phyloP scores from a whole-genome alignment of 1,140 invertebrate genomes.

The Drosophila athabasca region DNA sequence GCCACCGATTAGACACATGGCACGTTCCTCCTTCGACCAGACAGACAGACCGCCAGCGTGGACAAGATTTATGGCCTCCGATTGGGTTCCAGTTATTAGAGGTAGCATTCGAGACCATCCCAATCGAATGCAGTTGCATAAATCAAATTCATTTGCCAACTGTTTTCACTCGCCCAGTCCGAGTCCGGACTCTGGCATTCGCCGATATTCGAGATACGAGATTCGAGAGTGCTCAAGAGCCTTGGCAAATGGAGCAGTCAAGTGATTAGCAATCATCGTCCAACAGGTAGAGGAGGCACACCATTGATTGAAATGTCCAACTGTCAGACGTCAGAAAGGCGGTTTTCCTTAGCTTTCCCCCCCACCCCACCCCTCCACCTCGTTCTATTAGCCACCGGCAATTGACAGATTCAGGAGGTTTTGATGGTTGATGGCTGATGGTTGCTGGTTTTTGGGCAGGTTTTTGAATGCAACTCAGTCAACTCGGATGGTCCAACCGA shows the following conservation, averaged over 20 bases:
- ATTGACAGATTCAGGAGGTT: slow-evolving; percentile 4
- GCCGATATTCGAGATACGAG: background rate
- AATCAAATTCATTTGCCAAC: slow-evolving; percentile 73
- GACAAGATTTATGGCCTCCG: slow-evolving; percentile 72
- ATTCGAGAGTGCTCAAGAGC: slow-evolving; percentile 14
- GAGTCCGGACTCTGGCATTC: background rate
- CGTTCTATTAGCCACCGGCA: slow-evolving; percentile 22
- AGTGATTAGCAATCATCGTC: slow-evolving; percentile 69
- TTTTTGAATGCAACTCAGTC: slow-evolving; percentile 1
- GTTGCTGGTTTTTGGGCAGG: background rate
- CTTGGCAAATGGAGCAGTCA: slow-evolving; percentile 62
- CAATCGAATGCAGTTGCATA: slow-evolving; percentile 66
- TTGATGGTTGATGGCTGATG: too few relatives aligned
- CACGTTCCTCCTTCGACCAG: slow-evolving; percentile 48
- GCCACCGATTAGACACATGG: slow-evolving; percentile 66
- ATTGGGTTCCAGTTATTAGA: slow-evolving; percentile 68
- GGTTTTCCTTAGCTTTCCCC: slow-evolving; percentile 10
- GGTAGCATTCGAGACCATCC: slow-evolving; percentile 33
- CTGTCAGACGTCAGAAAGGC: slow-evolving; percentile 31
- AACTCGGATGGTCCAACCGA: background rate
- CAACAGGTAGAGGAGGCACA: slow-evolving; percentile 45
- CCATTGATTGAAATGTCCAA: slow-evolving; percentile 63
- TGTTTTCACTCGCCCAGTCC: slow-evolving; percentile 28
- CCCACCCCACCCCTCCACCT: background rate
- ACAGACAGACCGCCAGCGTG: slow-evolving; percentile 63